A percentile compares a stretch with the other conserved stretches of the same genome.
phyloP scores from a whole-genome alignment of 1,140 invertebrate genomes.

The Eumeta japonica region DNA sequence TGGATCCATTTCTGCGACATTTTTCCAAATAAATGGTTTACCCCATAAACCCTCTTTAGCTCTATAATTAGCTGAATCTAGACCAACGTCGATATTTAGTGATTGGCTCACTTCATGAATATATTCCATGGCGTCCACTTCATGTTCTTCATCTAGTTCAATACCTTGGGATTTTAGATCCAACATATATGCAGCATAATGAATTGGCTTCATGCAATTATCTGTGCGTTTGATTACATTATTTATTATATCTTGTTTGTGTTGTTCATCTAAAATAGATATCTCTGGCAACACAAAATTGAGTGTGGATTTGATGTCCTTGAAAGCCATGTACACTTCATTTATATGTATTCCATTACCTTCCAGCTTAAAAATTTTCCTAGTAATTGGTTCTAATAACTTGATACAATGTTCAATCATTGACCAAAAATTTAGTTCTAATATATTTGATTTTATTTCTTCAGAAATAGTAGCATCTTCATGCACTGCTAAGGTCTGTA shows the following conservation, averaged over 20 bases:
- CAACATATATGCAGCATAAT: constrained; percentile 16
- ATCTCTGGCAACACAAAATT: constrained; percentile 11
- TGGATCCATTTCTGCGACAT: constrained; percentile 8
- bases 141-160: constrained; percentile 12
- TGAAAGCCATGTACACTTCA: too few species aligned
- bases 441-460: constrained; percentile 10
- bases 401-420: not conserved
- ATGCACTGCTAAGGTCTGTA: constrained; percentile 3
- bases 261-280: constrained; percentile 9
- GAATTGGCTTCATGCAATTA: constrained; percentile 15
- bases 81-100: constrained; percentile 9
- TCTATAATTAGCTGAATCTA: constrained; percentile 15
- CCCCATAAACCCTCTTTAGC: constrained; percentile 13
- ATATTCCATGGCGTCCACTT: constrained; percentile 16
- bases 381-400: constrained; percentile 9
- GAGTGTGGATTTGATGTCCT: constrained; percentile 11
- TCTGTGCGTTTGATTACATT: constrained; percentile 6
- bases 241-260: constrained; percentile 11
- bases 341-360: too few species aligned
- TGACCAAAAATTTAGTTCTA: constrained; percentile 12
- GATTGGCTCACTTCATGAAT: constrained; percentile 9
- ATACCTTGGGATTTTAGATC: constrained; percentile 11
- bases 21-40: constrained; percentile 11
- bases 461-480: not conserved
- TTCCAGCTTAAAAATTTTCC: constrained; percentile 9